Evolutionary conservation across 1,140 invertebrate species (phyloP).

Genomic region (Hesperophylax magnus): DNA sequence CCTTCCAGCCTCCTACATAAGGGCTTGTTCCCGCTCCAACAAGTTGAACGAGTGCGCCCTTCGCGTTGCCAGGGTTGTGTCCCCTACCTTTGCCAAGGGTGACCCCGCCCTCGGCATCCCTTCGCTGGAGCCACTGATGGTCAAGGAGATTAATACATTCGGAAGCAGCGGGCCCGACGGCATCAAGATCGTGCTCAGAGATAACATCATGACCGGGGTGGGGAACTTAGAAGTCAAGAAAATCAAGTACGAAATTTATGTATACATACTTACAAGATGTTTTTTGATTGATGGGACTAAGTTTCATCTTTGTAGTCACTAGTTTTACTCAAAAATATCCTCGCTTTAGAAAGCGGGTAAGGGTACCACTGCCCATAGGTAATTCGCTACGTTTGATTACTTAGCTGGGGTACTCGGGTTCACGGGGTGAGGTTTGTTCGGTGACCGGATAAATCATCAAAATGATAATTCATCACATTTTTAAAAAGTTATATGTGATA

Average conservation of each 20-base stretch:
- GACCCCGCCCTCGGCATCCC: slow-evolving; percentile 53
- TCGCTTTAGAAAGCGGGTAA: no score
- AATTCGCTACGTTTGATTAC: no score
- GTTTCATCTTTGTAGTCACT: no score
- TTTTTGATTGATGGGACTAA: no score
- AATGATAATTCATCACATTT: no score
- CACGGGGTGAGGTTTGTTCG: no score
- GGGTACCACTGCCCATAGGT: no score
- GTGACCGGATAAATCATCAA: no score
- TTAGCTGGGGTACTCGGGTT: no score
- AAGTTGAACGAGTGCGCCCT: slow-evolving; percentile 61
- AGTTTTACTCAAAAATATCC: no score
- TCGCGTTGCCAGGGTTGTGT: slow-evolving; percentile 58
- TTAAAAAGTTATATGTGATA: no score
- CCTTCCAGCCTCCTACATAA: slow-evolving; percentile 61
- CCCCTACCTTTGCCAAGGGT: slow-evolving; percentile 55
- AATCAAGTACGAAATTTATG: slow-evolving; percentile 53
- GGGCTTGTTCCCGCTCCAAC: slow-evolving; percentile 57
- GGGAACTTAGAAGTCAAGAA: slow-evolving; percentile 47
- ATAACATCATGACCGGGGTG: slow-evolving; percentile 53
- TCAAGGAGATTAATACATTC: slow-evolving; percentile 53
- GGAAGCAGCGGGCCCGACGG: slow-evolving; percentile 35
- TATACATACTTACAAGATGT: no score
- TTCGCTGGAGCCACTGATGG: slow-evolving; percentile 52
- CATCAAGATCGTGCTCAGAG: slow-evolving; percentile 52